Evolutionary conservation across 1,140 invertebrate species (phyloP).

Genomic region (Saccostrea glomerata): DNA sequence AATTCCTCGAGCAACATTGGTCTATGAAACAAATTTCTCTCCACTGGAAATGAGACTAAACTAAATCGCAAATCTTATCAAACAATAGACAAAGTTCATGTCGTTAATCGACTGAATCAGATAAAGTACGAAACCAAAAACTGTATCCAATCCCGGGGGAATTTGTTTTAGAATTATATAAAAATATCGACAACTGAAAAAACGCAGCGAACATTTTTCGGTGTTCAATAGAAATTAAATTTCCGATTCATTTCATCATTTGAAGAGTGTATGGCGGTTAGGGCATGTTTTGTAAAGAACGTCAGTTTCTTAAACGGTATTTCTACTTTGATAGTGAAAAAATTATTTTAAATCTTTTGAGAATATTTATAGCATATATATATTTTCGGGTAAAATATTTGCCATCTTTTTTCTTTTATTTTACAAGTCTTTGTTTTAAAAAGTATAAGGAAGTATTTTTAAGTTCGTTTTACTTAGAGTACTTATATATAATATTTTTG

Average conservation of each 20-base stretch:
- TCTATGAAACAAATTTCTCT: not conserved
- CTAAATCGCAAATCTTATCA: not conserved
- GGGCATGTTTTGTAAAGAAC: not conserved
- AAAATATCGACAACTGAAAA: not conserved
- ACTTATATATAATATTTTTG: no score
- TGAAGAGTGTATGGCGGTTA: not conserved
- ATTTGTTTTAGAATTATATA: not conserved
- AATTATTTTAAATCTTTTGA: not conserved
- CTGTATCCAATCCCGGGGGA: not conserved
- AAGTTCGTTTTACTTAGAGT: not conserved
- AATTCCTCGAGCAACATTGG: not conserved
- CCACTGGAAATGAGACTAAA: not conserved
- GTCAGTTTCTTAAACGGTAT: not conserved
- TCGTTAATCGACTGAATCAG: not conserved
- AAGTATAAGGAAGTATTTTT: not conserved
- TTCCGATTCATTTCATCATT: not conserved
- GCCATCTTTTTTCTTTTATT: not conserved
- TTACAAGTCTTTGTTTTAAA: not conserved
- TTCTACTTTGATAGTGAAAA: not conserved
- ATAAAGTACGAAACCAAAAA: not conserved
- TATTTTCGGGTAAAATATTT: not conserved
- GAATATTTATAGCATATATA: not conserved
- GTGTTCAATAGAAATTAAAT: not conserved
- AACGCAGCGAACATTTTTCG: not conserved
- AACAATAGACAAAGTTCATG: not conserved